phyloP scores from a whole-genome alignment of 2,797 vertebrate species.

The Ataeniobius toweri region DNA sequence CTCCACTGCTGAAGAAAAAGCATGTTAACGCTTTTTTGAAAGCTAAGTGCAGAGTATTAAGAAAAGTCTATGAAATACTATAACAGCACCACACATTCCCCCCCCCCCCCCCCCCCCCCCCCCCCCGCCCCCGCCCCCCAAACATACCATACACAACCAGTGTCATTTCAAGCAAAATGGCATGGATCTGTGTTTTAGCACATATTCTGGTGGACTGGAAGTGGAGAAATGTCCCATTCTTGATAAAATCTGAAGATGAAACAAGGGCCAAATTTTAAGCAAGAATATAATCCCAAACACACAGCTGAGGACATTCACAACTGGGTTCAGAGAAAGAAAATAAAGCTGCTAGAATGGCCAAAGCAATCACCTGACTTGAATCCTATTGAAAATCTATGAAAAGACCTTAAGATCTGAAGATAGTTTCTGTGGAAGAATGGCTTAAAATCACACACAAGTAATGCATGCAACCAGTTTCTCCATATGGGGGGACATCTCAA shows the following conservation, averaged over 20 bases:
- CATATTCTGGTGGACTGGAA: not conserved
- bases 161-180: not conserved
- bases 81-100: no score
- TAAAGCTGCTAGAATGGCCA: not conserved
- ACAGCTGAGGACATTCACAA: not conserved
- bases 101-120: no score
- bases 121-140: not conserved
- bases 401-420: not conserved
- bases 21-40: not conserved
- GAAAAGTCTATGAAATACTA: not conserved
- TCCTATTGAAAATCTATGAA: not conserved
- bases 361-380: not conserved
- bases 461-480: no score
- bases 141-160: not conserved
- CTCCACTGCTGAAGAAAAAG: not conserved
- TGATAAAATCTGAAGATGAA: no score
- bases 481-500: no score
- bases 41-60: not conserved
- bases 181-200: not conserved
- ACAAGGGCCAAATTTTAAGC: not conserved
- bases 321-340: not conserved
- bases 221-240: not conserved
- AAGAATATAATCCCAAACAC: not conserved
- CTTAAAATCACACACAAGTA: not conserved
- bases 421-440: not conserved